Conservation (phyloP, 2,888 invertebrate genomes). For the Hemithea aestivaria region DNA sequence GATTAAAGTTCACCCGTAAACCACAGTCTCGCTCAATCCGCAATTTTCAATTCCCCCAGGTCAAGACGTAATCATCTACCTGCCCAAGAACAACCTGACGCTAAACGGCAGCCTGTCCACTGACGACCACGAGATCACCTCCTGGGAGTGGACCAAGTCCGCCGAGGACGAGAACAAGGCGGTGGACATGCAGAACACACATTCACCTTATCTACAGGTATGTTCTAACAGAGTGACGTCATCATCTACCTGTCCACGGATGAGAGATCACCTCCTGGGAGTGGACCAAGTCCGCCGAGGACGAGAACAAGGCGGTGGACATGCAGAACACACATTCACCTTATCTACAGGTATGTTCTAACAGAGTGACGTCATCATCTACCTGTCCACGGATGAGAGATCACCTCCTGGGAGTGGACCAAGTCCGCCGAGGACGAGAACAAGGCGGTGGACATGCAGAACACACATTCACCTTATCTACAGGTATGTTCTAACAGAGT, state of each 20-base stretch:
- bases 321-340: slow-evolving; percentile 97
- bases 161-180: slow-evolving; percentile 92
- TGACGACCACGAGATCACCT: slow-evolving; percentile 95
- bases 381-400: slow-evolving; percentile 96
- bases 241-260: slow-evolving; percentile 95
- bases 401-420: slow-evolving; percentile 97
- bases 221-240: slow-evolving; percentile 80
- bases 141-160: slow-evolving; percentile 98
- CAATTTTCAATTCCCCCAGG: too few species aligned
- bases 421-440: slow-evolving; percentile 92
- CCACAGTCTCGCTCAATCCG: too few species aligned
- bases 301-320: slow-evolving; percentile 94
- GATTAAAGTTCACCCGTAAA: too few species aligned
- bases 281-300: slow-evolving; percentile 94
- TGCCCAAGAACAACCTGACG: slow-evolving; percentile 92
- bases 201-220: slow-evolving; percentile 90
- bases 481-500: slow-evolving; percentile 68
- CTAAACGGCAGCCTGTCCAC: slow-evolving; percentile 94
- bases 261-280: slow-evolving; percentile 97
- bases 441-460: slow-evolving; percentile 97
- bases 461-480: slow-evolving; percentile 93
- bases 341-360: slow-evolving; percentile 81
- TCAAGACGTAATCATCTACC: slow-evolving; percentile 91
- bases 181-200: slow-evolving; percentile 97
- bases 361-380: slow-evolving; percentile 91